These are phyloP conservation scores for Scomber colias DNA, from an alignment of 2,113 vertebrate genomes.

Conservation along the genomic window DNA sequence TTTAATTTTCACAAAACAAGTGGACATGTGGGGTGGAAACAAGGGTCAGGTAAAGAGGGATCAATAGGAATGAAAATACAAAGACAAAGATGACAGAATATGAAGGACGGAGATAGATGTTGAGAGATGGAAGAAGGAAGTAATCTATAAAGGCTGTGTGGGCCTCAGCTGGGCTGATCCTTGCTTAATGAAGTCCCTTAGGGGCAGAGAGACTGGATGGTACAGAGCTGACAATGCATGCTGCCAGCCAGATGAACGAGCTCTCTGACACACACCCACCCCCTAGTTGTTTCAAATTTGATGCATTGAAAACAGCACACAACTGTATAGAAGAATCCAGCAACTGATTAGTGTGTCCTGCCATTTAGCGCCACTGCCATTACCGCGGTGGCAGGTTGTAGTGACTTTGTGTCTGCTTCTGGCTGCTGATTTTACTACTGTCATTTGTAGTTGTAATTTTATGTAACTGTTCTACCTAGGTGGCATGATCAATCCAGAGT, in stretches of 20 bases:
- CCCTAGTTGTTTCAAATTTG: too few species aligned
- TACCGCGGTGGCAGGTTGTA: too few species aligned
- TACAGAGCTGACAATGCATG: slow-evolving; percentile 66
- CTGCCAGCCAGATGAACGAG: slow-evolving; percentile 63
- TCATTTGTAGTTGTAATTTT: too few species aligned
- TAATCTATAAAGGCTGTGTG: slow-evolving; percentile 59
- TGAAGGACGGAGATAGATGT: slow-evolving; percentile 58
- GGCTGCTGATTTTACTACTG: too few species aligned
- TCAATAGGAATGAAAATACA: slow-evolving; percentile 26
- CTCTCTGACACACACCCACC: neutral
- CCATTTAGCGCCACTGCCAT: too few species aligned
- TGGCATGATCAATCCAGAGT: too few species aligned
- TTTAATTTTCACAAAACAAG: neutral
- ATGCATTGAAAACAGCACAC: too few species aligned
- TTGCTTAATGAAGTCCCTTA: slow-evolving; percentile 78
- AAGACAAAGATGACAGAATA: slow-evolving; percentile 30
- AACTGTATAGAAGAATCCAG: too few species aligned
- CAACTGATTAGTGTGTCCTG: too few species aligned
- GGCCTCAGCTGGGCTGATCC: slow-evolving; percentile 77
- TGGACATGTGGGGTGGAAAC: neutral
- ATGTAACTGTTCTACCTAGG: too few species aligned
- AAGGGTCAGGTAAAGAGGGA: neutral
- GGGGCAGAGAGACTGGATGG: slow-evolving; percentile 63
- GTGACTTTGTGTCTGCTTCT: too few species aligned
- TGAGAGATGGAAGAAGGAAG: slow-evolving; percentile 56